A percentile compares a stretch with the other conserved stretches of the same genome.
These are phyloP conservation scores for Aspidiotus destructor DNA, from an alignment of 2,888 invertebrate species.

Conservation along the genomic window DNA sequence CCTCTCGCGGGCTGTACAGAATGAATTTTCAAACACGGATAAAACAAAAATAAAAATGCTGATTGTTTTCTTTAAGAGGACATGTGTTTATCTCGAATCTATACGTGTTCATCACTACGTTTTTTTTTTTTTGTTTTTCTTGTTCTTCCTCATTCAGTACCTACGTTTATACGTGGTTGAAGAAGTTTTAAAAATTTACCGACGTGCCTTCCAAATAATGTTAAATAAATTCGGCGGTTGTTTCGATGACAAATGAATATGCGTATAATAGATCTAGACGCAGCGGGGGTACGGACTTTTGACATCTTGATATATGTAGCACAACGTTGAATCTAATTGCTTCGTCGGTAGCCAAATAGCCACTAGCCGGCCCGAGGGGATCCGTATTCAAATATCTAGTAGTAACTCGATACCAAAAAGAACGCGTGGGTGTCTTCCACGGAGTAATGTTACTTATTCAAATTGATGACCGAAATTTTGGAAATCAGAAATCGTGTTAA, in stretches of 20 bases:
- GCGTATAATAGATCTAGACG: conserved; percentile 28
- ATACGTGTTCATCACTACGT: too few relatives aligned
- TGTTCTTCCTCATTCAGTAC: too few relatives aligned
- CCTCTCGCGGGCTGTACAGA: too few relatives aligned
- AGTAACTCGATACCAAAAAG: background rate
- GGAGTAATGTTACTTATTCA: background rate
- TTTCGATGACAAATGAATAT: conserved; percentile 30
- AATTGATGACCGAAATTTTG: too few relatives aligned
- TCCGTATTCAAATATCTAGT: background rate
- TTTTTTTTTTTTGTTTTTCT: too few relatives aligned
- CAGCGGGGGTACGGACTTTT: conserved; percentile 24
- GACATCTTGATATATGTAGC: conserved; percentile 31
- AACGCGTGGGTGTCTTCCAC: background rate
- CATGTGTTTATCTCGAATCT: too few relatives aligned
- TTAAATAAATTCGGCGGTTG: conserved; percentile 23
- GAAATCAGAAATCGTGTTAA: too few relatives aligned
- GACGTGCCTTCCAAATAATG: conserved; percentile 1
- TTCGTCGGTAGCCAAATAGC: conserved; percentile 24
- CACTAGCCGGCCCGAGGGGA: conserved; percentile 7
- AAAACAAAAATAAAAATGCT: too few relatives aligned
- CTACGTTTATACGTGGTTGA: background rate
- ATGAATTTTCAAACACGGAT: too few relatives aligned
- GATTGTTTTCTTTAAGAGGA: too few relatives aligned
- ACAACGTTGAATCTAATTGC: conserved; percentile 28
- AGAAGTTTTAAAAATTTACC: conserved; percentile 20